Conservation (phyloP, 2,888 invertebrate species). For the Punctoribates punctum region DNA sequence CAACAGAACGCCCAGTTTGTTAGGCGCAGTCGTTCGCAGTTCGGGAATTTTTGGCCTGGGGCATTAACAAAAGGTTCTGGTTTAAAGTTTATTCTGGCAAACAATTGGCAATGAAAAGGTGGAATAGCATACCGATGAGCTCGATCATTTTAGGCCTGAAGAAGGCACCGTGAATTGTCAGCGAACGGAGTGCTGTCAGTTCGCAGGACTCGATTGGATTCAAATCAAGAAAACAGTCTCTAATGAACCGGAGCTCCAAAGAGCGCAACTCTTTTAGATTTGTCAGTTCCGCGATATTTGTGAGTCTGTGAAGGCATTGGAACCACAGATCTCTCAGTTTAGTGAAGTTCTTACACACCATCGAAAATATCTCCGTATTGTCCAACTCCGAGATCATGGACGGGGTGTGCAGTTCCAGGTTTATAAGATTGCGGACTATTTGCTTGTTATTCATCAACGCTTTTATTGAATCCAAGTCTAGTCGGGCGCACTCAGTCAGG, state of each 20-base stretch:
- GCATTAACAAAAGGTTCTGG: too few relatives aligned
- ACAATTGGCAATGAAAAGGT: too few relatives aligned
- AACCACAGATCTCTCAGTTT: background rate
- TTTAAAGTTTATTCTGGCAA: too few relatives aligned
- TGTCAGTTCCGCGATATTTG: background rate
- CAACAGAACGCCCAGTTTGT: constrained; percentile 29
- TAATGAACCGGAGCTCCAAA: background rate
- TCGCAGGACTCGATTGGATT: background rate
- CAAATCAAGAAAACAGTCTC: constrained; percentile 17
- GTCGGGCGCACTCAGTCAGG: background rate
- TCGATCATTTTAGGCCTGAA: constrained; percentile 10
- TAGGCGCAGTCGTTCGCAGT: background rate
- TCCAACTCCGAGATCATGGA: background rate
- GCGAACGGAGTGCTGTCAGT: background rate
- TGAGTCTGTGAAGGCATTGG: background rate
- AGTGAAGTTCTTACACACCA: background rate
- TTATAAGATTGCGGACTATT: background rate
- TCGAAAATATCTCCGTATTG: background rate
- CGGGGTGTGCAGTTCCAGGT: background rate
- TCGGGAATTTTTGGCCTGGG: constrained; percentile 1
- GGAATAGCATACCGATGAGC: background rate
- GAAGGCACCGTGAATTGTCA: constrained; percentile 16
- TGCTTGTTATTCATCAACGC: background rate
- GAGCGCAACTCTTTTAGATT: background rate
- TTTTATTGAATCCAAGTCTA: background rate